Evolutionary conservation across 2,113 vertebrate genomes (phyloP).

Genomic region (Hippopotamus amphibius): DNA sequence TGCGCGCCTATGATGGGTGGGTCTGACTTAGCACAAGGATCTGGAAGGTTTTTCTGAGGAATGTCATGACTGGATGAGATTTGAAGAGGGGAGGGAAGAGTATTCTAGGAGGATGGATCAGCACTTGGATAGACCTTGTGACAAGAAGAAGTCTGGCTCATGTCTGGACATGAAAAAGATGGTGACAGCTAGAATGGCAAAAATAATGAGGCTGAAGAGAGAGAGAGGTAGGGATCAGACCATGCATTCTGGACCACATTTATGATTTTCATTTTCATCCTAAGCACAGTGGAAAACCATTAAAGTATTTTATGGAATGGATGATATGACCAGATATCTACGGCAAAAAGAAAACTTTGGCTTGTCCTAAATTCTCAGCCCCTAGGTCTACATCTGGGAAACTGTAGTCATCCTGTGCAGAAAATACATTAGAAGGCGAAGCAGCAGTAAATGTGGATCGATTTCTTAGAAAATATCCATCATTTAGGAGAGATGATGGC

Average conservation of each 20-base stretch:
- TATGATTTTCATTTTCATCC: background rate
- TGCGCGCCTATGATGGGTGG: background rate
- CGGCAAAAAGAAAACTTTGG: background rate
- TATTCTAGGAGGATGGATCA: background rate
- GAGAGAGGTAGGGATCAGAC: background rate
- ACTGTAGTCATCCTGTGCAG: background rate
- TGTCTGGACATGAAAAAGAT: background rate
- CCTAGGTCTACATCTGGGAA: background rate
- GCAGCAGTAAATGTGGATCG: background rate
- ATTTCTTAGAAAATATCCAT: background rate
- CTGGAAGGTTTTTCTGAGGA: background rate
- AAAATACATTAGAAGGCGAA: background rate
- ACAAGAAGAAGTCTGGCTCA: background rate
- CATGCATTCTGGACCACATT: background rate
- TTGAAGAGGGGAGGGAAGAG: background rate
- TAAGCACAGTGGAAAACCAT: background rate
- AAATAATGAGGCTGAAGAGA: background rate
- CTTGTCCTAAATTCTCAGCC: background rate
- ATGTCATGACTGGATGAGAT: background rate
- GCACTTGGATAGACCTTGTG: background rate
- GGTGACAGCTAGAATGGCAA: background rate
- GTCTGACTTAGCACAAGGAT: background rate
- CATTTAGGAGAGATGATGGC: background rate
- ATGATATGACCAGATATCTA: background rate
- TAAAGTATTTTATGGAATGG: background rate